Conservation (phyloP, 2,888 invertebrate genomes). For the Drosophila affinis region DNA sequence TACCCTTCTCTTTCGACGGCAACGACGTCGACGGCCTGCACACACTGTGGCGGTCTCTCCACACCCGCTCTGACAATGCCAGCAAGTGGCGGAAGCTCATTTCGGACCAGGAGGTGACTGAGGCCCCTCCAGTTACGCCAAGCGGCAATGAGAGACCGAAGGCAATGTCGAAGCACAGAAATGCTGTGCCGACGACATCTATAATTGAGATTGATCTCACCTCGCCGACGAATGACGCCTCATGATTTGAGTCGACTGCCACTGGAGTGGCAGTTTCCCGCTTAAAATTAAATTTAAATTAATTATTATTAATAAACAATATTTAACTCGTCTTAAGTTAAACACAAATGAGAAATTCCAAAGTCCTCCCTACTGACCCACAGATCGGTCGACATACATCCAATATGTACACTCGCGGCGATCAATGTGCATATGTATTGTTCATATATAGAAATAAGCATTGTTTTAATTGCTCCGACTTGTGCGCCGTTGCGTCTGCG, state of each 20-base stretch:
- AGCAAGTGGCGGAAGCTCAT: slow-evolving; percentile 50
- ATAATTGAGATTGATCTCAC: slow-evolving; percentile 62
- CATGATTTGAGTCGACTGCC: slow-evolving; percentile 5
- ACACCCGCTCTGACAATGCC: slow-evolving; percentile 9
- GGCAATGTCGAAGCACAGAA: slow-evolving; percentile 12
- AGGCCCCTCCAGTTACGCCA: background rate
- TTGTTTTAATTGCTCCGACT: slow-evolving; percentile 29
- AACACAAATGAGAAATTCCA: slow-evolving; percentile 11
- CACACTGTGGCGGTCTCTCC: slow-evolving; percentile 22
- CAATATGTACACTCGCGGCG: background rate
- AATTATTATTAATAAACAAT: background rate
- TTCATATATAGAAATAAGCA: slow-evolving; percentile 32
- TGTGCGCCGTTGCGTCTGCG: slow-evolving; percentile 13
- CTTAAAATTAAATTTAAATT: background rate
- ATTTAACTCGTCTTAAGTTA: background rate
- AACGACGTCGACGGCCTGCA: slow-evolving; percentile 17
- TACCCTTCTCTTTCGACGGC: slow-evolving; percentile 43
- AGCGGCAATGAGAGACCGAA: background rate
- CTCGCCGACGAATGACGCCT: slow-evolving; percentile 27
- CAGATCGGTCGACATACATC: slow-evolving; percentile 7
- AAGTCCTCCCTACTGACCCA: slow-evolving; percentile 5
- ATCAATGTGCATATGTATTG: slow-evolving; percentile 1
- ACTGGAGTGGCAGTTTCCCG: background rate
- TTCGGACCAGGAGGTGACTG: slow-evolving; percentile 6
- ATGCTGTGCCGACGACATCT: slow-evolving; percentile 24